Evolutionary conservation across 2,113 vertebrate genomes (phyloP), one percentile per base, ranked within the genome.

Genomic region (Halichoeres trimaculatus): DNA sequence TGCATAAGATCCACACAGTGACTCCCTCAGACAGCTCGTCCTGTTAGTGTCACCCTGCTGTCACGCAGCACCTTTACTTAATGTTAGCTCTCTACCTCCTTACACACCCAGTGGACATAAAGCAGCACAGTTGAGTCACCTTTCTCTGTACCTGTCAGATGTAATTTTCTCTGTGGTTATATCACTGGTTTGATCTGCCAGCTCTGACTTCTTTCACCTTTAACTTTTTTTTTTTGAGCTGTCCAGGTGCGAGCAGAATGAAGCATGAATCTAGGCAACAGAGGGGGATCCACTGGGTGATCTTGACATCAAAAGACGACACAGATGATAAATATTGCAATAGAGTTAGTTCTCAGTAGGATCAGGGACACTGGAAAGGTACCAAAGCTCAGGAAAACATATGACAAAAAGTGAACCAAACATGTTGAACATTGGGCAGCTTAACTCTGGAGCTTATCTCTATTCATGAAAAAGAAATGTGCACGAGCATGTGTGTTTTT

Each of bases 101-200:
- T 30, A 58, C 23, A 77, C 70, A 47, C 48, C 17, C 40, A 71
- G 8, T 2, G 45, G 53, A 64, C 65, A 48, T 10, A 23, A 41
- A 47, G 22, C 30, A 56, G 56, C 43, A 55, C 22, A 19, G 20
- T 2, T 16, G 11, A 53, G 36, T 76, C 74, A 72, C 66, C 58
- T 68, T 43, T 59, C 54, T 62, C 59, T 6, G n/a, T 40, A 63
- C 38, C 83, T 78, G 69, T 78, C 74, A 78, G 43, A 70, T 62
- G 59, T 20, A 22, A 78, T 82, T 73, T 58, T 64, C 68, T 23
- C 12, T 51, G 35, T 1, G 30, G 47, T 53, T 64, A 36, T 57
- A 43, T 75, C 40, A 7, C 24, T 68, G 40, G 8, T 53, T 51
- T 54, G 20, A 56, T 68, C 57, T 59, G 65, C 47, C 65, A 63